Evolutionary conservation across 2,797 vertebrate genomes (phyloP).

Genomic region (Danio tinwini): DNA sequence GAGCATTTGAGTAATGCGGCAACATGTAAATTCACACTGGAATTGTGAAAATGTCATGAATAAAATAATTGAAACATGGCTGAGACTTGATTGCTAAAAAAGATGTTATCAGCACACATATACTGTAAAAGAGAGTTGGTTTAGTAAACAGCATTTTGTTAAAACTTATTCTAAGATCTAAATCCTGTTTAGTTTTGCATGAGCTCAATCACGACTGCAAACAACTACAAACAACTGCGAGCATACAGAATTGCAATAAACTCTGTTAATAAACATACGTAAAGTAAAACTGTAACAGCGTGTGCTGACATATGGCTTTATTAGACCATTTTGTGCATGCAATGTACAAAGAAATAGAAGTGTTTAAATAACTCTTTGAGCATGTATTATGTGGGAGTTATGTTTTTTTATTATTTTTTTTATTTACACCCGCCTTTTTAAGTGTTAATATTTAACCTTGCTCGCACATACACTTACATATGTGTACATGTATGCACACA

Average conservation of each 20-base stretch:
- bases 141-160: slow-evolving; percentile 1
- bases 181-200: neutral
- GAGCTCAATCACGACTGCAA: neutral
- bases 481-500: neutral
- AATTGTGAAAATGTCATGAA: neutral
- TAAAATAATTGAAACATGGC: neutral
- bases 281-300: neutral
- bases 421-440: slow-evolving; percentile 1
- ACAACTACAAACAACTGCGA: neutral
- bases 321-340: neutral
- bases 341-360: neutral
- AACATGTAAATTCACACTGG: neutral
- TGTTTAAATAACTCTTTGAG: neutral
- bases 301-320: neutral
- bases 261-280: neutral
- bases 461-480: neutral
- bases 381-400: neutral
- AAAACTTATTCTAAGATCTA: neutral
- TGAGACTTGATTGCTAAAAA: neutral
- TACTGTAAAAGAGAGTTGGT: neutral
- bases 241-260: neutral
- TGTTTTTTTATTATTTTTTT: neutral
- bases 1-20: neutral
- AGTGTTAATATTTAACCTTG: slow-evolving; percentile 8
- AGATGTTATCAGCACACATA: neutral